Evolutionary conservation across 2,888 invertebrate genomes (phyloP).

Genomic region (Orthosia cruda): DNA sequence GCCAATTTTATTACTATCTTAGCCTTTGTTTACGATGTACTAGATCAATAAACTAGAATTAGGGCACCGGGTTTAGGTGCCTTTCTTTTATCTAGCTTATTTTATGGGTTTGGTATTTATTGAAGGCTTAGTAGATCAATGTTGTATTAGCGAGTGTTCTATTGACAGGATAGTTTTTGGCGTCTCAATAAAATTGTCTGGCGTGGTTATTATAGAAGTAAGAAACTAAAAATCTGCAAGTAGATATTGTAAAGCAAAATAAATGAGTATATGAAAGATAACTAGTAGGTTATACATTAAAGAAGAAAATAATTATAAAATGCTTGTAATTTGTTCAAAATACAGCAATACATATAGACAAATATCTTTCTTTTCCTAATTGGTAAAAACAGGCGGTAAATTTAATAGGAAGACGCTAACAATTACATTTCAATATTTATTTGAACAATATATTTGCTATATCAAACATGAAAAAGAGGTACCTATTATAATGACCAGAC

Average conservation of each 20-base stretch:
- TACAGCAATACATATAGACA: too few relatives aligned
- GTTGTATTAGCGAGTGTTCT: background rate
- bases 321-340: too few relatives aligned
- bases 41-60: constrained; percentile 44
- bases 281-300: too few relatives aligned
- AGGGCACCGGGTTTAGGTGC: constrained; percentile 19
- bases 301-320: too few relatives aligned
- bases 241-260: too few relatives aligned
- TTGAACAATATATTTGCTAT: background rate
- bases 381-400: too few relatives aligned
- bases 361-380: too few relatives aligned
- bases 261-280: too few relatives aligned
- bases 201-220: background rate
- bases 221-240: background rate
- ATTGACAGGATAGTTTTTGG: background rate
- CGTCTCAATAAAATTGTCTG: background rate
- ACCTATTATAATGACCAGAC: background rate
- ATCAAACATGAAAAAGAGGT: background rate
- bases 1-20: constrained; percentile 30
- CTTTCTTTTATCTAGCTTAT: constrained; percentile 28
- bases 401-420: background rate
- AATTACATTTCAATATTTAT: background rate
- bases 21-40: constrained; percentile 32
- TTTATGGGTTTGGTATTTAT: constrained; percentile 21
- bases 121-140: background rate